phyloP scores from a whole-genome alignment of 2,797 vertebrate species.

The Argentina silus region DNA sequence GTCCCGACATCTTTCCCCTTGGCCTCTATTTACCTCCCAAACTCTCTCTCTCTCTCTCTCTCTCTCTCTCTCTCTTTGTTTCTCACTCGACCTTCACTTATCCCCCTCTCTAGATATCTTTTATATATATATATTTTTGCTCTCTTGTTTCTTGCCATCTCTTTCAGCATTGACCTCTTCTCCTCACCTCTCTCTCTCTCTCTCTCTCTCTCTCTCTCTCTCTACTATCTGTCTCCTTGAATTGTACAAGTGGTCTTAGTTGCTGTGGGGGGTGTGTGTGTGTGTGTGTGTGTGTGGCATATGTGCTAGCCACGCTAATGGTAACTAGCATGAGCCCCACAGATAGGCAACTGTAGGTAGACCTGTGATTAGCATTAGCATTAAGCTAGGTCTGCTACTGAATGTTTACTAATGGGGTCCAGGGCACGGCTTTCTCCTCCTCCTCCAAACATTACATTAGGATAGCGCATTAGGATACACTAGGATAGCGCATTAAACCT shows the following conservation, averaged over 20 bases:
- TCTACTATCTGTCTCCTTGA: slow-evolving; percentile 54
- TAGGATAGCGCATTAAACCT: not conserved
- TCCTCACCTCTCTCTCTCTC: slow-evolving; percentile 12
- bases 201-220: slow-evolving; percentile 6
- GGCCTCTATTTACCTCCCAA: not conserved
- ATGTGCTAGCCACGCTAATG: slow-evolving; percentile 30
- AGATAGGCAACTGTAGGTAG: slow-evolving; percentile 23
- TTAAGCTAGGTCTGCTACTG: slow-evolving; percentile 48
- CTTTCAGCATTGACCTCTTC: not conserved
- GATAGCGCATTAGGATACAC: no score
- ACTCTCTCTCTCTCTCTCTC: not conserved
- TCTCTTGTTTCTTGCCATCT: slow-evolving; percentile 36
- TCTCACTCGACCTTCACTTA: not conserved
- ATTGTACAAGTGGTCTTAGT: slow-evolving; percentile 49
- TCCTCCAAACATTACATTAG: not conserved
- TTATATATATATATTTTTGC: slow-evolving; percentile 36
- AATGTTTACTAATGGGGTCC: slow-evolving; percentile 47
- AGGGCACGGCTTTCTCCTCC: slow-evolving; percentile 8
- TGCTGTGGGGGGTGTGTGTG: slow-evolving; percentile 30
- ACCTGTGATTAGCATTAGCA: slow-evolving; percentile 24
- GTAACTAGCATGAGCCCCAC: slow-evolving; percentile 17
- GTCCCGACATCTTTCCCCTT: slow-evolving; percentile 29
- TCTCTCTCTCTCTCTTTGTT: not conserved
- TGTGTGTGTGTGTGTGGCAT: not conserved
- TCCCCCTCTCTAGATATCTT: not conserved